Evolutionary conservation across 2,797 vertebrate species (phyloP), one percentile per base, ranked within the genome.

Genomic region (Sebastes diploproa): DNA sequence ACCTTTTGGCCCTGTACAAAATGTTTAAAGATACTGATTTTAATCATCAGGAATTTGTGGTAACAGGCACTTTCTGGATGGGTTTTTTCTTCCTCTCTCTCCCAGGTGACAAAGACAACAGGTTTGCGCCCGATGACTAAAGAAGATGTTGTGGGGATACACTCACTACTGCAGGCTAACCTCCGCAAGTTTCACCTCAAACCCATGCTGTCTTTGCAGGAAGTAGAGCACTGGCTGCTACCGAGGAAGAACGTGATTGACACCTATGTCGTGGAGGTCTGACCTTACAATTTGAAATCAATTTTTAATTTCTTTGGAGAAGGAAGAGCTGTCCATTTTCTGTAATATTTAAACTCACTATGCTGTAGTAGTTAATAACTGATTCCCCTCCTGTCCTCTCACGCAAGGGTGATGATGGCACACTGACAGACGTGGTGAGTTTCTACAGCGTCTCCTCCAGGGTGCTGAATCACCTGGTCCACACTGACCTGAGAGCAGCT

Each of bases 221-320:
- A 99, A 86, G 96, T 97, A 64, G 95, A 97, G 68, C 98, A 99
- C 92, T 98, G 97, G 97, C 95, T 98, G 75, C 82, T 97, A 81
- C 98, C 98, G 25, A 96, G 95, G 91, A 96, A 98, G 92, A 96
- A 95, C 27, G 97, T 99, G 91, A 96, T 98, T 0, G 96, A 98
- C 94, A 98, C 97, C 65, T 99, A 97, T 0, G 96, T 99, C 83
- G 96, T 98, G 7, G 96, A 99, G 98, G 98, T 98, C 29, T 85
- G 85, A 80, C 55, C 8, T 54, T 25, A 56, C 30, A 36, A 4
- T 58, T 58, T 36, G n/a, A 27, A 5, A 16, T 13, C 1, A 30
- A 20, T 25, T 56, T 72, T 54, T 20, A 14, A 60, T 71, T 60
- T 56, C 9, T 66, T 56, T 12, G 1, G 54, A 60, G 36, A 20